Evolutionary conservation across 2,888 invertebrate genomes (phyloP).

Genomic region (Hylaea fasciaria): DNA sequence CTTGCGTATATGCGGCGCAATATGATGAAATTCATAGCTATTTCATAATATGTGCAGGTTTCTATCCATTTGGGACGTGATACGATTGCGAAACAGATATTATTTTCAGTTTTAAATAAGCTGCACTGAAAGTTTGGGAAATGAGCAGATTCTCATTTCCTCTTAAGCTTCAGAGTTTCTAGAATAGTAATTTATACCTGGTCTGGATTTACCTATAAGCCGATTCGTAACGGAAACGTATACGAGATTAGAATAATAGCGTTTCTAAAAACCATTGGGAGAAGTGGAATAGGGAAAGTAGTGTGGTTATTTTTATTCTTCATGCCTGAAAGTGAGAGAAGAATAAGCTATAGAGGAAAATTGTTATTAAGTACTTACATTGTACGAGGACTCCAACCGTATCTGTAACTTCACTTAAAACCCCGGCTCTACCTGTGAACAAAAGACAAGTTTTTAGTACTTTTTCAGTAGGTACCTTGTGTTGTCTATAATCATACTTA

Average conservation of each 20-base stretch:
- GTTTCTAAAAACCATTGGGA: too few relatives aligned
- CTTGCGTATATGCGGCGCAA: too few relatives aligned
- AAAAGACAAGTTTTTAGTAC: background rate
- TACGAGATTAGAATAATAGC: too few relatives aligned
- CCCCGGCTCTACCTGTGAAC: background rate
- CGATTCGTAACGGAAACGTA: too few relatives aligned
- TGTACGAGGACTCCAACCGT: background rate
- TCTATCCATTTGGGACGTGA: background rate
- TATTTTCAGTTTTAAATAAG: background rate
- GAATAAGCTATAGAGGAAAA: too few relatives aligned
- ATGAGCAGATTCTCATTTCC: background rate
- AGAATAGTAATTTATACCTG: too few relatives aligned
- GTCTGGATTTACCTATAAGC: too few relatives aligned
- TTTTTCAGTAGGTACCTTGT: background rate
- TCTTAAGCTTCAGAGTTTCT: too few relatives aligned
- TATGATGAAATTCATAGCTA: conserved; percentile 3
- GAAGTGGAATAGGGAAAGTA: too few relatives aligned
- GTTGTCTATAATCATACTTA: too few relatives aligned
- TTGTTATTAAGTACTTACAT: background rate
- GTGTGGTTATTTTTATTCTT: too few relatives aligned
- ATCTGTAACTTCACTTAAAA: background rate
- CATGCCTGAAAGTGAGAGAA: too few relatives aligned
- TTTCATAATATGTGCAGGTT: background rate
- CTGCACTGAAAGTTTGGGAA: background rate
- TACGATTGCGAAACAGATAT: background rate